These are phyloP conservation scores for Limnothrissa miodon DNA, from an alignment of 2,113 vertebrate genomes.

Conservation along the genomic window DNA sequence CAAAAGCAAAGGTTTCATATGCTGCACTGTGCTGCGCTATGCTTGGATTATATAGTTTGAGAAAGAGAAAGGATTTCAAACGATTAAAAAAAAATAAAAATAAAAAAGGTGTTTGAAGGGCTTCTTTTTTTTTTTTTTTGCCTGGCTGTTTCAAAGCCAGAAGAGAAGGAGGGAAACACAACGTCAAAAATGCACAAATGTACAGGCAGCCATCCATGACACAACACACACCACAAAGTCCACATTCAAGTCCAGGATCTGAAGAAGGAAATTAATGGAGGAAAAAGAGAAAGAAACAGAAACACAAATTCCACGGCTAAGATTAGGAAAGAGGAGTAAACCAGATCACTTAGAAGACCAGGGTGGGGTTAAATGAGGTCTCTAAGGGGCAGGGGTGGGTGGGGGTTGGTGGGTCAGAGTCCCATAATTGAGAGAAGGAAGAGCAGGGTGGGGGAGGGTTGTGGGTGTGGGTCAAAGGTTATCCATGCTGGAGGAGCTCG, in stretches of 20 bases:
- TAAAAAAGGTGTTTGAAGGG: no score
- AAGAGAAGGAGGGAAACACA: slow-evolving; percentile 23
- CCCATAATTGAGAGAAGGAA: background rate
- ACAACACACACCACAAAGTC: slow-evolving; percentile 10
- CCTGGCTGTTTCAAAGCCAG: slow-evolving; percentile 38
- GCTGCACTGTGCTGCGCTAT: slow-evolving; percentile 39
- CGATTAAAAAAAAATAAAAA: background rate
- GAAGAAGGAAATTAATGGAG: background rate
- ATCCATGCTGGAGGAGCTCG: slow-evolving; percentile 70
- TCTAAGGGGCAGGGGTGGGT: background rate
- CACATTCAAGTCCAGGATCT: background rate
- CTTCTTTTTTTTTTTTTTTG: slow-evolving; percentile 12
- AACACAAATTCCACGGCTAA: background rate
- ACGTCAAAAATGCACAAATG: background rate
- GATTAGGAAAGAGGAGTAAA: background rate
- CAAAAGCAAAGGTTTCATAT: slow-evolving; percentile 42
- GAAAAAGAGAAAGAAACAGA: background rate
- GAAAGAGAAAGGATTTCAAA: background rate
- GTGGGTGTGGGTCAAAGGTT: slow-evolving; percentile 20
- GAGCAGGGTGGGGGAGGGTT: background rate
- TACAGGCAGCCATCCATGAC: background rate
- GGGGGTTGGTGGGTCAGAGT: background rate
- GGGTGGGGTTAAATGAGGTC: background rate
- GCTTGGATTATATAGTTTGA: background rate
- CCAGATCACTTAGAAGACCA: background rate